Percentiles rank a stretch among this genome's conserved stretches.
Evolutionary conservation across 2,888 invertebrate species (phyloP).

Genomic region (Empis livida): DNA sequence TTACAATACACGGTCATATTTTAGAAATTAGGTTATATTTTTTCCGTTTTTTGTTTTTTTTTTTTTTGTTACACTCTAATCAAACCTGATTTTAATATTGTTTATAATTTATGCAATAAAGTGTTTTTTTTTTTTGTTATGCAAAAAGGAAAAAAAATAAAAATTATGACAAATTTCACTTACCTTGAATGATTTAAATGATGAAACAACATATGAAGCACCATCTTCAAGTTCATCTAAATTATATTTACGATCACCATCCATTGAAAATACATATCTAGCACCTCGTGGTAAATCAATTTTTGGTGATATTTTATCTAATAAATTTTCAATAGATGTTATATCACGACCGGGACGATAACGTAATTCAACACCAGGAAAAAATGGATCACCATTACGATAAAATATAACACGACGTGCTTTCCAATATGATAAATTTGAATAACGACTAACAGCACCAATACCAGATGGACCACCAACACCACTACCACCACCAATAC

Average conservation of each 20-base stretch:
- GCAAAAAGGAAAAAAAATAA: too few relatives aligned
- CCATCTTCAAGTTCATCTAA: slow-evolving; percentile 81
- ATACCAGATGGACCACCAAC: slow-evolving; percentile 15
- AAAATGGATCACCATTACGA: slow-evolving; percentile 87
- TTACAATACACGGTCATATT: too few relatives aligned
- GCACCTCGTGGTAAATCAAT: slow-evolving; percentile 82
- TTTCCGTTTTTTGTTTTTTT: too few relatives aligned
- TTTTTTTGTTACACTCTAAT: too few relatives aligned
- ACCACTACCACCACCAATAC: slow-evolving; percentile 16
- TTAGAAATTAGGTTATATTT: too few relatives aligned
- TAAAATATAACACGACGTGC: slow-evolving; percentile 79
- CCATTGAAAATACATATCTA: slow-evolving; percentile 82
- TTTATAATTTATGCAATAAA: too few relatives aligned
- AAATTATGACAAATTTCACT: slow-evolving; percentile 19
- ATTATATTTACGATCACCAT: slow-evolving; percentile 72
- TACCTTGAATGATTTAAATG: slow-evolving; percentile 84
- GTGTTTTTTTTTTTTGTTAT: too few relatives aligned
- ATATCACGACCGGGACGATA: slow-evolving; percentile 84
- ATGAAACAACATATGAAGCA: slow-evolving; percentile 86
- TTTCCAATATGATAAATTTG: slow-evolving; percentile 76
- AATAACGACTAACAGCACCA: slow-evolving; percentile 50
- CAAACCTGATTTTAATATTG: too few relatives aligned
- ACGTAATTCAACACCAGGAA: slow-evolving; percentile 75
- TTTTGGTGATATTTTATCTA: slow-evolving; percentile 76
- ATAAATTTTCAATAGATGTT: slow-evolving; percentile 67